Evolutionary conservation across 2,888 invertebrate genomes (phyloP), one percentile per base, ranked within the genome.

Genomic region (Oxytorus armatus): DNA sequence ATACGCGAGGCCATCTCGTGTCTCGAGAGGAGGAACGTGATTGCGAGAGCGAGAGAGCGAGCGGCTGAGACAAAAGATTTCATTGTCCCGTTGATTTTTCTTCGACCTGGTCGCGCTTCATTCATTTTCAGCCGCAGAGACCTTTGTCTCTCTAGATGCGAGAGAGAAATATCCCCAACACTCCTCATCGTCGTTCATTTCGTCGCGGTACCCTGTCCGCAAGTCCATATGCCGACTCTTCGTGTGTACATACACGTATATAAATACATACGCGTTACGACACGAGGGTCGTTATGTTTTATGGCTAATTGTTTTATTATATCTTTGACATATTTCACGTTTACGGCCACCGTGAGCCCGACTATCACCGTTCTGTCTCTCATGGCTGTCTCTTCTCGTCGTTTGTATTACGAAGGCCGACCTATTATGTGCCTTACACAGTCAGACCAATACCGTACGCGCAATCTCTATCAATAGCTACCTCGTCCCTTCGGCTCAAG

Each of bases 281-380:
- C 89, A 88, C 87, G 89, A 88, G 89, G 89, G 91, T 90, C 91
- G 91, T 91, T 92, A 91, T 88, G 90, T 91, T 92, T 92, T 92
- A 92, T 91, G 90, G 91, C 91, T 91, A 91, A 92, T 92, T 91
- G 91, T 92, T 92, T 91, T 92, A 91, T 91, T 91, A 77, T 77
- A 91, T 91, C 91, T 91, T 92, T 91, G 91, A 91, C 92, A 91
- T 92, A 92, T 92, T 92, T 91, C 89, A 89, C 89, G 89, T 91
- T 92, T 92, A 91, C 89, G 89, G 88, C 90, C 87, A 83, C 86
- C 78, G 76, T 55, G 76, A 73, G 85, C 87, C 63, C 63, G 72
- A 55, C 36, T 86, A 86, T 82, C 86, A 89, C 86, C 87, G 87
- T 89, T 90, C 89, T 88, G 87, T 89, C 42, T 59, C 88, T 89